Conservation (phyloP, 2,113 vertebrate genomes). For the Bambusicola thoracicus region DNA sequence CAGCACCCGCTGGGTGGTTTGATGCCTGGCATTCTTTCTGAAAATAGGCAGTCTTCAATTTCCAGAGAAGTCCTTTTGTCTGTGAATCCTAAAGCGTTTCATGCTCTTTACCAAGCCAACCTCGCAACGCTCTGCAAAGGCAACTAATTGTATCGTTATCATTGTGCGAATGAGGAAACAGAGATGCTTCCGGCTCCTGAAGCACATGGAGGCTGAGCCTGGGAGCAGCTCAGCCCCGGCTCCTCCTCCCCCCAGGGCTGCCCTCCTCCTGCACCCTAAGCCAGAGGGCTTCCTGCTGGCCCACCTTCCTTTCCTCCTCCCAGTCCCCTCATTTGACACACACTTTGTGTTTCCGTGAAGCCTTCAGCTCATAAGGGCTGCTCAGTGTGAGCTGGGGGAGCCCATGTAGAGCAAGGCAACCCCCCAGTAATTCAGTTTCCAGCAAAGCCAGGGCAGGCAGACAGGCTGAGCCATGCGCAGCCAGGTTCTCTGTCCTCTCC, state of each 20-base stretch:
- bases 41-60: rapidly evolving
- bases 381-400: neutral
- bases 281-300: neutral
- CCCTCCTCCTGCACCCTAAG: neutral
- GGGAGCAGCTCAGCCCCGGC: neutral
- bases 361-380: neutral
- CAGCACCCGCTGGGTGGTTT: rapidly evolving
- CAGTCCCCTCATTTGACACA: neutral
- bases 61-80: neutral
- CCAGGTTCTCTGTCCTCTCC: neutral
- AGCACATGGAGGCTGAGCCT: neutral
- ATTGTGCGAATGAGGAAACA: neutral
- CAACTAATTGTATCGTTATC: neutral
- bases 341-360: neutral
- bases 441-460: neutral
- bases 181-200: neutral
- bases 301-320: neutral
- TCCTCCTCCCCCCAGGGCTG: neutral
- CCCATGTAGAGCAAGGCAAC: rapidly evolving
- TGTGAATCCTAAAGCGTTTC: neutral
- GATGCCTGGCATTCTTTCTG: neutral
- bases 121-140: neutral
- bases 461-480: rapidly evolving
- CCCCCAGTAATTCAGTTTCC: rapidly evolving
- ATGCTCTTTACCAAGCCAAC: neutral